phyloP scores from a whole-genome alignment of 2,888 invertebrate genomes.

The Buathra laborator region DNA sequence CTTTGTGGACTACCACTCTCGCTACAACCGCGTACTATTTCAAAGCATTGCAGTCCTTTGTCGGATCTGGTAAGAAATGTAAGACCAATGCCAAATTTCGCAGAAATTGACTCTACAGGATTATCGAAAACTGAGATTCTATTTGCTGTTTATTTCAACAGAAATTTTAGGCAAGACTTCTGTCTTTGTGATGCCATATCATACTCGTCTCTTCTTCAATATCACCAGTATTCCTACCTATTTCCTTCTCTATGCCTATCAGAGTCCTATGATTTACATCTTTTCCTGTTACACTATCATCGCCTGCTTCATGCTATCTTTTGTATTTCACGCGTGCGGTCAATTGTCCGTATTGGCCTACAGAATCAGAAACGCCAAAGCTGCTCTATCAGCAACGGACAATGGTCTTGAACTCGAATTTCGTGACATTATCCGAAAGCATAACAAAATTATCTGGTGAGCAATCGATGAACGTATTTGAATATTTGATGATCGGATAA shows the following conservation, averaged over 20 bases:
- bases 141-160: background rate
- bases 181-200: background rate
- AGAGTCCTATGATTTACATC: background rate
- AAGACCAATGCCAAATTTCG: background rate
- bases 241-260: background rate
- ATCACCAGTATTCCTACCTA: background rate
- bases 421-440: background rate
- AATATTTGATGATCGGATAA: background rate
- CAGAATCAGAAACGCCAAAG: background rate
- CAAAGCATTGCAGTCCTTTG: background rate
- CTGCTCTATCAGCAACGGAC: background rate
- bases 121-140: background rate
- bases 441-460: conserved; percentile 5
- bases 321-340: background rate
- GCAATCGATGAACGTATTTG: background rate
- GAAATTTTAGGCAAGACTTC: background rate
- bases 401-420: background rate
- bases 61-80: background rate
- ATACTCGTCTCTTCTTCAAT: background rate
- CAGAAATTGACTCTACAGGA: background rate
- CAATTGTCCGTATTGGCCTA: conserved; percentile 6
- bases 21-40: background rate
- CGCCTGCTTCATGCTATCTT: background rate
- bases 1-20: background rate
- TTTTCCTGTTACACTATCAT: background rate